Conservation (phyloP, 1,140 invertebrate genomes). For the Dendroctonus valens region DNA sequence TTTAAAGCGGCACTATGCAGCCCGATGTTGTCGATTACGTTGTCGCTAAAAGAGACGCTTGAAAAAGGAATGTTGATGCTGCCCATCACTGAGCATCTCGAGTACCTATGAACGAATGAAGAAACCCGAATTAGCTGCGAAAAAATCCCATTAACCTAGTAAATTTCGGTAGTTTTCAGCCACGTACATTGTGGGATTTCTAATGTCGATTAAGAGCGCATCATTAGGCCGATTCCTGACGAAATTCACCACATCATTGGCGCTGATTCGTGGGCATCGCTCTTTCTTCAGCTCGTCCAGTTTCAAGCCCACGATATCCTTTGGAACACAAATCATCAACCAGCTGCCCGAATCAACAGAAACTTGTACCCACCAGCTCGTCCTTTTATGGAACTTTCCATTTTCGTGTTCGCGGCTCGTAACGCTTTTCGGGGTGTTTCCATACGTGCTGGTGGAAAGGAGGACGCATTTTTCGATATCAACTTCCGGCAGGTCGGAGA, state of each 20-base stretch:
- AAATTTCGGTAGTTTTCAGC: too few species aligned
- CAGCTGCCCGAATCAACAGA: background rate
- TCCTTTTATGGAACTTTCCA: constrained; percentile 27
- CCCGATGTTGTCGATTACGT: constrained; percentile 61
- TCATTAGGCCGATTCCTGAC: constrained; percentile 64
- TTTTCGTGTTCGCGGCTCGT: constrained; percentile 75
- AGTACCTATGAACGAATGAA: too few species aligned
- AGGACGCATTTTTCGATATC: constrained; percentile 91
- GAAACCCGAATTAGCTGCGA: too few species aligned
- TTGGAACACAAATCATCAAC: background rate
- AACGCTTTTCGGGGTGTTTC: constrained; percentile 83
- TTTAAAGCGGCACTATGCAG: constrained; percentile 61
- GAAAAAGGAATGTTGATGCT: constrained; percentile 87
- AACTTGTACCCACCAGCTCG: constrained; percentile 11
- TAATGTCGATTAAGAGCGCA: constrained; percentile 75
- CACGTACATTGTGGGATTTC: constrained; percentile 67
- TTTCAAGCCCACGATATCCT: constrained; percentile 72
- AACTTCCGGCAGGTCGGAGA: constrained; percentile 97
- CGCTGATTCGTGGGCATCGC: constrained; percentile 78
- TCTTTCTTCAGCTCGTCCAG: constrained; percentile 69
- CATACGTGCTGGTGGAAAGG: constrained; percentile 85
- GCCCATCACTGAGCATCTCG: constrained; percentile 69
- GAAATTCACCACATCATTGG: constrained; percentile 77
- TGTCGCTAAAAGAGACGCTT: constrained; percentile 67
- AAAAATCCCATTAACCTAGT: too few species aligned